Evolutionary conservation across 2,888 invertebrate species (phyloP), one percentile per base, ranked within the genome.

Genomic region (Pollenia amentaria): DNA sequence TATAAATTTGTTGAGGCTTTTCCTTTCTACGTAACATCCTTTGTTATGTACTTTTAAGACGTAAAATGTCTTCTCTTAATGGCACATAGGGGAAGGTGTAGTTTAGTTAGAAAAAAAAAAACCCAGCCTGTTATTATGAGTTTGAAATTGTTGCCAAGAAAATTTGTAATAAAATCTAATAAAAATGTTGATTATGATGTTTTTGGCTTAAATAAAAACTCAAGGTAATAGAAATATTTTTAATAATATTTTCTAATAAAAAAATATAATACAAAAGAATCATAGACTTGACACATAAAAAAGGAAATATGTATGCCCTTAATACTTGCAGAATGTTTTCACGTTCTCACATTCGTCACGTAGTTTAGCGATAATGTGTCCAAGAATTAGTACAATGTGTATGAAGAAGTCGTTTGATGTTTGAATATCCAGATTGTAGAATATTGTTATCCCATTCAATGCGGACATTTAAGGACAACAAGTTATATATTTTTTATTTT

Each of bases 121-220:
- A n/a, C n/a, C 51, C 60, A 62, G 29, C 10, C 51, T 67, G 18
- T 40, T 75, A 64, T 64, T 80, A 51, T 46, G 40, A 38, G 10
- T 53, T 51, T n/a, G 3, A 57, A 42, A 38, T 57, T 67, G 75
- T 69, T 82, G 81, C 81, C 81, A 77, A 72, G 64, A 46, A 53
- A 76, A 42, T 40, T 9, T 21, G 40, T 14, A 57, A 40, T 18
- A 18, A 57, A 62, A 77, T n/a, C 4, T 67, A 46, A 77, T 46
- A 51, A 42, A n/a, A 62, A 62, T 21, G 16, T 69, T 46, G 69
- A 48, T n/a, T 48, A 67, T 18, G 11, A 46, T 40, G 21, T 16
- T 42, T 42, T 62, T 51, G 16, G 40, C 21, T 51, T n/a, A 62
- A 14, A 29, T 1, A 10, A 51, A 64, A 51, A 16, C 62, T 21